These are phyloP conservation scores for Rana temporaria DNA, from an alignment of 2,113 vertebrate species.

Conservation along the genomic window DNA sequence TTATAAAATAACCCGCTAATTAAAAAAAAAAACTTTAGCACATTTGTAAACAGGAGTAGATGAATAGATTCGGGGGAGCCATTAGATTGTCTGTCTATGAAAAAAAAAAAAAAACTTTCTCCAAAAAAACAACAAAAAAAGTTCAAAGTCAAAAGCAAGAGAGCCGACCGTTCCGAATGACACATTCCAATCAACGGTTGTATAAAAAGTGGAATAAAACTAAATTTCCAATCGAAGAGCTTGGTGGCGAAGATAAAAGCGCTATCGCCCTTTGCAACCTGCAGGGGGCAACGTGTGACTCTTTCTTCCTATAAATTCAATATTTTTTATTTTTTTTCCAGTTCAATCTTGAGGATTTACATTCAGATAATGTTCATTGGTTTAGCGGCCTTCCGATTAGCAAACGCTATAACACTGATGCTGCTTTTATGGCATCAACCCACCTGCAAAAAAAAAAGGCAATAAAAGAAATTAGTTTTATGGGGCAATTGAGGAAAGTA, in stretches of 20 bases:
- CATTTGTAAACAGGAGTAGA: slow-evolving; percentile 14
- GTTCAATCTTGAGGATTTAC: neutral
- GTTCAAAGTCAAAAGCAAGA: neutral
- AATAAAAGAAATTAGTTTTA: neutral
- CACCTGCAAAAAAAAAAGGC: slow-evolving; percentile 83
- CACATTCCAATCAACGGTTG: neutral
- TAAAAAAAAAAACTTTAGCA: neutral
- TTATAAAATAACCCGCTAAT: slow-evolving; percentile 37
- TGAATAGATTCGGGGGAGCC: neutral
- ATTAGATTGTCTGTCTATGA: neutral
- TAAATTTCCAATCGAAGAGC: neutral
- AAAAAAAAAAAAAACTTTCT: neutral
- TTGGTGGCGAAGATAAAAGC: neutral
- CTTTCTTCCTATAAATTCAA: neutral
- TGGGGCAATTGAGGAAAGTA: neutral
- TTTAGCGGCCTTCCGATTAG: neutral
- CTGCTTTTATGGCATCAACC: slow-evolving; percentile 94
- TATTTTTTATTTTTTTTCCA: neutral
- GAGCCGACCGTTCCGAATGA: neutral
- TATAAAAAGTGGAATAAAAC: neutral
- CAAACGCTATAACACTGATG: slow-evolving; percentile 90
- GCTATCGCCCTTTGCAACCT: neutral
- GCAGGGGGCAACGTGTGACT: neutral
- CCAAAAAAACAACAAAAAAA: neutral
- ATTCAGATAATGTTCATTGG: slow-evolving; percentile 22